Evolutionary conservation across 2,113 vertebrate species (phyloP), one percentile per base, ranked within the genome.

Genomic region (Sardina pilchardus): DNA sequence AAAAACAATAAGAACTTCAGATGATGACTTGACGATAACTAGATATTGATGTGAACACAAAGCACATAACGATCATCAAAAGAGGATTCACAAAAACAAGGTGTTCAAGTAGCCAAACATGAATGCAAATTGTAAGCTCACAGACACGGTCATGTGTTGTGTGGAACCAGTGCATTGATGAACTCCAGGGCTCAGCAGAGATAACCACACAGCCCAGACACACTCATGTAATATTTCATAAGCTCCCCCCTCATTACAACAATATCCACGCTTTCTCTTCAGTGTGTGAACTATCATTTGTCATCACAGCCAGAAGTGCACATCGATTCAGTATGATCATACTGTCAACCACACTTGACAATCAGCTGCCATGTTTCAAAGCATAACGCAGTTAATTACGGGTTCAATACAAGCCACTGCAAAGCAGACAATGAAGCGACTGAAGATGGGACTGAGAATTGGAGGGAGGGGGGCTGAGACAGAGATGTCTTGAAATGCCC

Each of bases 361-460:
- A 82, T 63, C 85, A 78, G 67, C 81, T 63, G 86, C 89, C 86
- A 88, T 45, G 36, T 71, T 89, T 82, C 86, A 90, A 86, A 85
- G 84, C 81, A 86, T 83, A 83, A 83, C 50, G 78, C 84, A 87
- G 82, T 88, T 89, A 86, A 88, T 88, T 84, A 87, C 14, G 82
- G 88, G 67, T 90, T 89, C 86, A 87, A 81, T 53, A 82, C 88
- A 87, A 87, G 81, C 85, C 82, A 75, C 67, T 36, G 82, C 82
- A 82, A 75, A 88, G 84, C 81, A 85, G 82, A 87, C 84, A 87
- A 81, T 75, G 14, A 75, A 75, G 30, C 26, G 12, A 75, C 9
- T 10, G 67, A 36, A 30, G 34, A 36, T 34, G 14, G 82, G 34
- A 21, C 10, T 63, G 17, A 85, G 10, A 9, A 42, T 45, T n/a